Evolutionary conservation across 2,797 vertebrate genomes (phyloP).

Genomic region (Notamacropus eugenii): DNA sequence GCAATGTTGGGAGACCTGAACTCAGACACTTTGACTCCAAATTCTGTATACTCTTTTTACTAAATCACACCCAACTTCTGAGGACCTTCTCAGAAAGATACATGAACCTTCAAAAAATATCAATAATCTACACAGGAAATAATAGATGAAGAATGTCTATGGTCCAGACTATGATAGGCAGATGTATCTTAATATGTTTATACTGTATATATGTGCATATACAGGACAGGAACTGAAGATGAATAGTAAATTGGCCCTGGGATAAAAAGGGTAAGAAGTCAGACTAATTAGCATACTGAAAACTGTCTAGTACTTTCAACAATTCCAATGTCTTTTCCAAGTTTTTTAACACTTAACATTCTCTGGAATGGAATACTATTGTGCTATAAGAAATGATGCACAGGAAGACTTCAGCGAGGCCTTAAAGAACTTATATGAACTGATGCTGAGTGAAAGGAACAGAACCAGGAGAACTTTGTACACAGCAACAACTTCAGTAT

Average conservation of each 20-base stretch:
- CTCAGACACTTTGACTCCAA: not conserved
- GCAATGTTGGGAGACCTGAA: slow-evolving; percentile 12
- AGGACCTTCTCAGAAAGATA: not conserved
- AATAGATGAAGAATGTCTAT: too few species aligned
- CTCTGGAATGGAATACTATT: too few species aligned
- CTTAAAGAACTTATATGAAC: too few species aligned
- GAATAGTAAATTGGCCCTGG: not conserved
- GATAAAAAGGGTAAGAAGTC: not conserved
- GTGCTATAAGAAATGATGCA: too few species aligned
- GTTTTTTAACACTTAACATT: not conserved
- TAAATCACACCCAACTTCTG: not conserved
- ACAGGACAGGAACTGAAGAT: not conserved
- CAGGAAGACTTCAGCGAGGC: too few species aligned
- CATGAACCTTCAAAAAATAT: not conserved
- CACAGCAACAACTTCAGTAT: too few species aligned
- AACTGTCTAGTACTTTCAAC: not conserved
- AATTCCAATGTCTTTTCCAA: not conserved
- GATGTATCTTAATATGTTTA: not conserved
- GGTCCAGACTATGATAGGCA: too few species aligned
- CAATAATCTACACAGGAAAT: not conserved
- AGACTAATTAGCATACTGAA: not conserved
- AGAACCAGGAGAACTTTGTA: too few species aligned
- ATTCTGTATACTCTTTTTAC: not conserved
- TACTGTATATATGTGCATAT: not conserved
- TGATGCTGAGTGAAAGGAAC: too few species aligned